Percentiles rank a stretch among this genome's conserved stretches.
phyloP scores from a whole-genome alignment of 1,140 invertebrate species.

The Heliothis virescens region DNA sequence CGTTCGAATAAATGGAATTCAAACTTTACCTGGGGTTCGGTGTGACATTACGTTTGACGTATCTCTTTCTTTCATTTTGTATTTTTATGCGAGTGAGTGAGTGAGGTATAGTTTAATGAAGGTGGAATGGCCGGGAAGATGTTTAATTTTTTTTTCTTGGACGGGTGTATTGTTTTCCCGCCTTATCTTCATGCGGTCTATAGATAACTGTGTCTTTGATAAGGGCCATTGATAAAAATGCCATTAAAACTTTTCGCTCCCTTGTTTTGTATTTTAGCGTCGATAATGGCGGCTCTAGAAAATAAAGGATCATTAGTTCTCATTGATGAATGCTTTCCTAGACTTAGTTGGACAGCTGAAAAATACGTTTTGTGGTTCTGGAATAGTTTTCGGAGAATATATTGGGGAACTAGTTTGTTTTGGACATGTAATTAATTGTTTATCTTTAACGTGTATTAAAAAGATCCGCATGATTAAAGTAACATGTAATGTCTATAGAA shows the following conservation, averaged over 20 bases:
- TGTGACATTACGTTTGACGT: conserved; percentile 67
- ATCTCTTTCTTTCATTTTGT: conserved; percentile 58
- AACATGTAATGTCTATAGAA: too few relatives aligned
- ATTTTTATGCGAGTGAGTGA: conserved; percentile 56
- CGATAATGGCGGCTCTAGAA: conserved; percentile 11
- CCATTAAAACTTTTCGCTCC: conserved; percentile 46
- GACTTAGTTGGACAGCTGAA: conserved; percentile 31
- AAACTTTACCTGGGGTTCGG: conserved; percentile 74
- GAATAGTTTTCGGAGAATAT: conserved; percentile 19
- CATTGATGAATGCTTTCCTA: conserved; percentile 31
- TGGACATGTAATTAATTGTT: not conserved
- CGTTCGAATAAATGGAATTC: conserved; percentile 78
- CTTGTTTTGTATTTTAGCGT: not conserved
- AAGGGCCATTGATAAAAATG: conserved; percentile 63
- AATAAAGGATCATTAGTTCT: conserved; percentile 30
- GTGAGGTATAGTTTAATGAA: conserved; percentile 69
- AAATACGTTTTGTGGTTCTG: conserved; percentile 29
- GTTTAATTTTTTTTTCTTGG: conserved; percentile 67
- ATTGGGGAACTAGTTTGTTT: not conserved
- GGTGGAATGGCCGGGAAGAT: conserved; percentile 69
- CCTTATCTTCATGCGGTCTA: conserved; percentile 70
- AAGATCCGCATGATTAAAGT: too few relatives aligned
- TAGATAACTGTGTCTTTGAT: conserved; percentile 63
- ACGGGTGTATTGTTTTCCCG: conserved; percentile 76
- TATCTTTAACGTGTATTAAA: not conserved